Base-by-base conservation (phyloP, 1,140 invertebrate species). In the Coptotermes formosanus region DNA sequence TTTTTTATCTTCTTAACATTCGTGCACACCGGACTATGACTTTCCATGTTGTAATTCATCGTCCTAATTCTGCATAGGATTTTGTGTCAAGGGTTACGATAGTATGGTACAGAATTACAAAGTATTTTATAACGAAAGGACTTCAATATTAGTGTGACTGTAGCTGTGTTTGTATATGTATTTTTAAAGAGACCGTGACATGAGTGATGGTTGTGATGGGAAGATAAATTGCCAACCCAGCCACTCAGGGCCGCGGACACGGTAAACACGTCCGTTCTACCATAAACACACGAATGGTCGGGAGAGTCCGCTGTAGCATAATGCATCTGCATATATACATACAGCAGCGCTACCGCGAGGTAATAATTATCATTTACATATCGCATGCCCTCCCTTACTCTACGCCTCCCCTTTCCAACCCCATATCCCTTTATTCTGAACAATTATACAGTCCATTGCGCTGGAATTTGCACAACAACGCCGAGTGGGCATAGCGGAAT, bases 281-380 rank as follows among this genome's bases (percentile, higher is more conserved):
- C 64, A 30, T 19, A 64, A 19, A 64, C 59, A 64, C 59, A 64
- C 59, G 21, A 75, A 75, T 75, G n/a, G n/a, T 75, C 64, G 64
- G n/a, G 25, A 75, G 25, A 75, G n/a, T 0, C 64, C 64, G 16
- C 9, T 75, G 14, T 30, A 75, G 64, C 64, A 75, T 75, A 30
- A 75, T 75, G 64, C n/a, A 30, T 75, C 64, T 75, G 64, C 64
- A 75, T n/a, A n/a, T 16, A 75, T 30, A 30, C 64, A n/a, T 75
- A 75, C 25, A 75, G 25, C 16, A 75, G 64, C n/a, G 64, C 14
- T 3, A 75, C 64, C n/a, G 4, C 25, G 2, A 75, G 64, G 25
- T 75, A 75, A 75, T 75, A 75, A 75, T 75, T 75, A 75, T 30
- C 64, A 75, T 75, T 75, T 75, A 75, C 64, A 75, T 75, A 75